Evolutionary conservation across 2,113 vertebrate species (phyloP).

Genomic region (Neolamprologus brichardi): DNA sequence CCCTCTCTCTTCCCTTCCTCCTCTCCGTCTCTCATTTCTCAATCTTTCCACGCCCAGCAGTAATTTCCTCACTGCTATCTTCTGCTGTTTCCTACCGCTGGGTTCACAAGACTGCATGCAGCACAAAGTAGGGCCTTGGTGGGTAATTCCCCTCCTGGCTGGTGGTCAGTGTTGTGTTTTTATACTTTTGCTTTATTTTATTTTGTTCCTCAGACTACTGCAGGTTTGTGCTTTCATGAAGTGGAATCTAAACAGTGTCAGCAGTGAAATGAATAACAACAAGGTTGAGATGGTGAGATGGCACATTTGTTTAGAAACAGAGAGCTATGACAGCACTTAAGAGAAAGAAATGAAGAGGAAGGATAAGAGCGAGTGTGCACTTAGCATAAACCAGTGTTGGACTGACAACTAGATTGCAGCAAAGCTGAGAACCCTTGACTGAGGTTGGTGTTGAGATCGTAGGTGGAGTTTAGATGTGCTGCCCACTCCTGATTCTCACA

Average conservation of each 20-base stretch:
- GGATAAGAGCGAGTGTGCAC: background rate
- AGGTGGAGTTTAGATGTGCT: conserved; percentile 10
- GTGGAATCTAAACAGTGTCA: background rate
- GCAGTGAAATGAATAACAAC: background rate
- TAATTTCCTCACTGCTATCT: conserved; percentile 25
- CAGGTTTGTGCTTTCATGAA: background rate
- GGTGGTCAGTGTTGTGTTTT: background rate
- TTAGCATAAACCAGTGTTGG: background rate
- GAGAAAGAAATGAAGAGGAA: background rate
- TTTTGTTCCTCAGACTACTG: background rate
- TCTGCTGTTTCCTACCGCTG: conserved; percentile 1
- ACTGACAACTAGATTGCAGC: background rate
- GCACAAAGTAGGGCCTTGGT: background rate
- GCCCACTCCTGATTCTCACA: conserved; percentile 8
- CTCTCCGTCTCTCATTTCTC: conserved; percentile 5
- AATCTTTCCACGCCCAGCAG: conserved; percentile 8
- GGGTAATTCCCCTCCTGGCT: background rate
- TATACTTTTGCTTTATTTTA: background rate
- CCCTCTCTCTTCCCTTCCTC: background rate
- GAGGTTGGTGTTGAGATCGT: background rate
- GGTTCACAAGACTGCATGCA: conserved; percentile 13
- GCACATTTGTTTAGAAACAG: background rate
- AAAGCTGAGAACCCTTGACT: conserved; percentile 12
- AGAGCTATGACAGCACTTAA: background rate
- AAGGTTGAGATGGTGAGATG: background rate